These are phyloP conservation scores for Eulithis prunata DNA, from an alignment of 2,888 invertebrate genomes.

Conservation along the genomic window DNA sequence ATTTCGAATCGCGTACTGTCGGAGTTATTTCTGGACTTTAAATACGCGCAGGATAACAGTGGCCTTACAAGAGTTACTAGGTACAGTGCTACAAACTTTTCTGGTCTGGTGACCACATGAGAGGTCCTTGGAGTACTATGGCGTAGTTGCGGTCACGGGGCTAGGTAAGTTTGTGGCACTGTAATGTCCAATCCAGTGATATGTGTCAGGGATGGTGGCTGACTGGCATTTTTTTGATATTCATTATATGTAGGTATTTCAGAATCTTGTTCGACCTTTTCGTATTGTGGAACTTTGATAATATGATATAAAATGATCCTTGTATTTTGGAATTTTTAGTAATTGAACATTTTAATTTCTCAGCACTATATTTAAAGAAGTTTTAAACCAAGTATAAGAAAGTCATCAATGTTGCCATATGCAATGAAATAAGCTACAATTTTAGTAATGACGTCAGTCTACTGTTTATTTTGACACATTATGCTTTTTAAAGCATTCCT, in stretches of 20 bases:
- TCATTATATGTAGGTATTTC: conserved; percentile 3
- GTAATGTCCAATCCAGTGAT: conserved; percentile 40
- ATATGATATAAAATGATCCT: background rate
- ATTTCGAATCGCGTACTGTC: conserved; percentile 17
- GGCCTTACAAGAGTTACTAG: conserved; percentile 23
- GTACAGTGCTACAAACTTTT: no score
- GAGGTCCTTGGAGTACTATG: no score
- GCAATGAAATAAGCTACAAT: conserved; percentile 24
- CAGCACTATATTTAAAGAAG: background rate
- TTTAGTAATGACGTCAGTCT: conserved; percentile 46
- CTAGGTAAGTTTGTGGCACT: no score
- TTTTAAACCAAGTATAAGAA: conserved; percentile 1
- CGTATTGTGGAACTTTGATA: conserved; percentile 9
- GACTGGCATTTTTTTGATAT: conserved; percentile 32
- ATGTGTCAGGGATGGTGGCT: conserved; percentile 33
- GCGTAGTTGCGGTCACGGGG: no score
- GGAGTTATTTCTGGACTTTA: background rate
- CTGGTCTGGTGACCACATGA: no score
- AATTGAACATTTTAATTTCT: background rate
- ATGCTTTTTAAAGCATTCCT: conserved; percentile 64
- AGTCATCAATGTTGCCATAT: conserved; percentile 31
- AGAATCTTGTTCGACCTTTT: conserved; percentile 16
- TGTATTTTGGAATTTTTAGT: background rate
- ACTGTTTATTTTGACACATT: conserved; percentile 48
- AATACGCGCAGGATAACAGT: conserved; percentile 29